phyloP scores from a whole-genome alignment of 2,797 vertebrate species.

The Rhinichthys osculus region DNA sequence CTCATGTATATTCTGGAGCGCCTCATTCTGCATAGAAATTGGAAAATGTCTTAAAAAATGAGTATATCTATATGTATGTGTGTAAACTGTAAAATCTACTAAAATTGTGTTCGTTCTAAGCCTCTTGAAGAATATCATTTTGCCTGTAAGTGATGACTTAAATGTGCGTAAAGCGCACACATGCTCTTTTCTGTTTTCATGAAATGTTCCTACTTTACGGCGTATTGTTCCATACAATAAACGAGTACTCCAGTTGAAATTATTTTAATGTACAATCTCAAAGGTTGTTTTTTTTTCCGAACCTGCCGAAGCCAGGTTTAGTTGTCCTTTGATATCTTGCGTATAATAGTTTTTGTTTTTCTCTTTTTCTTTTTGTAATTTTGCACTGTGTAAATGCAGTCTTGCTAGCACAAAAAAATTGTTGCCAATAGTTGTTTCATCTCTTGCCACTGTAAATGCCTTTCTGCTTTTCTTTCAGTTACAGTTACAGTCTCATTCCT shows the following conservation, averaged over 20 bases:
- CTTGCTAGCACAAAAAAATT: constrained; percentile 94
- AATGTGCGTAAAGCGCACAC: constrained; percentile 56
- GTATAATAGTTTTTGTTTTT: constrained; percentile 83
- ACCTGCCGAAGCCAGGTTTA: constrained; percentile 87
- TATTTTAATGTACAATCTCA: constrained; percentile 71
- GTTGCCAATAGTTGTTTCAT: constrained; percentile 92
- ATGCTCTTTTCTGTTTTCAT: constrained; percentile 64
- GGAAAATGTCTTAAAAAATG: constrained; percentile 66
- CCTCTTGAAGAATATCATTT: constrained; percentile 52
- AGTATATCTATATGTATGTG: constrained; percentile 71
- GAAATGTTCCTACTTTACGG: constrained; percentile 60
- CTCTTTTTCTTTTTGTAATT: constrained; percentile 76
- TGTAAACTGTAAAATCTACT: constrained; percentile 72
- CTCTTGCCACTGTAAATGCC: constrained; percentile 91
- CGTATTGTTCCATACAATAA: constrained; percentile 52
- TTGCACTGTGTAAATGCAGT: constrained; percentile 99
- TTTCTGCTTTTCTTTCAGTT: constrained; percentile 87
- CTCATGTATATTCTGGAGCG: constrained; percentile 63
- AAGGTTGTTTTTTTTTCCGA: constrained; percentile 66
- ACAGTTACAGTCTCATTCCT: constrained; percentile 88
- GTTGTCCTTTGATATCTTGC: constrained; percentile 91
- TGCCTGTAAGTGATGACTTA: constrained; percentile 62
- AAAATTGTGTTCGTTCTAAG: constrained; percentile 48
- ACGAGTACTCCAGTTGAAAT: constrained; percentile 29
- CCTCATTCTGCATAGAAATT: constrained; percentile 70